Conservation (phyloP, 2,888 invertebrate genomes). For the Sarcophaga variegata region DNA sequence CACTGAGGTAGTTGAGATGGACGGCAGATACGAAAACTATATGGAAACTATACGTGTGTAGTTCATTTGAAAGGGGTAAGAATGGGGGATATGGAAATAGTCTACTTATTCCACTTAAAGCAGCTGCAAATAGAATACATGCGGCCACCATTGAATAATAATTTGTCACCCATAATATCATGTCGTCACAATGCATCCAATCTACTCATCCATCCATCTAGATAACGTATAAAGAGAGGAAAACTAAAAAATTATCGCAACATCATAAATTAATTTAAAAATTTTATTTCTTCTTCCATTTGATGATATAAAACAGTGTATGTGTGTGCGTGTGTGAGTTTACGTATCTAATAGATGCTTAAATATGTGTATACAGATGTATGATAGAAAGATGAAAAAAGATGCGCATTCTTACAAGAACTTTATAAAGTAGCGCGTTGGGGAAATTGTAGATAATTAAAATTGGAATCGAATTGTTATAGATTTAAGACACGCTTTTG, state of each 20-base stretch:
- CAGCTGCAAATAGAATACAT: too few species aligned
- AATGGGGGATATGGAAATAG: not conserved
- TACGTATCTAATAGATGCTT: not conserved
- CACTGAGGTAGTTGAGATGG: slow-evolving; percentile 1
- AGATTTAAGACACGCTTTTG: too few species aligned
- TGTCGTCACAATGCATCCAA: slow-evolving; percentile 25
- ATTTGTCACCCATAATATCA: slow-evolving; percentile 39
- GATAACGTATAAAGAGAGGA: not conserved
- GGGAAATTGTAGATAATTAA: not conserved
- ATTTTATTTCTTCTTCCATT: slow-evolving; percentile 19
- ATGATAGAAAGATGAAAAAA: not conserved
- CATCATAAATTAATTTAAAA: slow-evolving; percentile 36
- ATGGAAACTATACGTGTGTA: too few species aligned
- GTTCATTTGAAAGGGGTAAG: not conserved
- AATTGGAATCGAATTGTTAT: not conserved
- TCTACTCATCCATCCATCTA: too few species aligned
- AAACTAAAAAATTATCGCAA: slow-evolving; percentile 5
- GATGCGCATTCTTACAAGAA: slow-evolving; percentile 16
- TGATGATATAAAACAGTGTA: not conserved
- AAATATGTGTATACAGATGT: not conserved
- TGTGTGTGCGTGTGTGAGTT: not conserved
- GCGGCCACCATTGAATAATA: not conserved
- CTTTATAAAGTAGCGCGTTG: not conserved
- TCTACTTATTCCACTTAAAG: too few species aligned
- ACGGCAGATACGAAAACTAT: too few species aligned